phyloP scores from a whole-genome alignment of 2,888 invertebrate species.

The Aspidiotus rigidus region DNA sequence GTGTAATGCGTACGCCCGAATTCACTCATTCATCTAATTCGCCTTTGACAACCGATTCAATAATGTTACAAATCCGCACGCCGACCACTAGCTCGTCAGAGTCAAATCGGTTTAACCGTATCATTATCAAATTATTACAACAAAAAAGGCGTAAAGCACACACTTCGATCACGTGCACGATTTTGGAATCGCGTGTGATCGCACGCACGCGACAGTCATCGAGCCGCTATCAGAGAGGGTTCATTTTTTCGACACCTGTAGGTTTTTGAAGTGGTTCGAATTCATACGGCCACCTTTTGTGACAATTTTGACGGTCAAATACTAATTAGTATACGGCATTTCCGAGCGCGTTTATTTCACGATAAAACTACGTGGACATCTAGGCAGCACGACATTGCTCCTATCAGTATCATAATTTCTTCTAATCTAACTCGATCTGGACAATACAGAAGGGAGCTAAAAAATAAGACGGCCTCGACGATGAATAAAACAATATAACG shows the following conservation, averaged over 20 bases:
- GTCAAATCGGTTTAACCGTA: slow-evolving; percentile 1
- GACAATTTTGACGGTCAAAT: neutral
- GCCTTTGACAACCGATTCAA: no score
- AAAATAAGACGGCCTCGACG: neutral
- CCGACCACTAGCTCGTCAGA: no score
- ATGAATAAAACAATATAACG: no score
- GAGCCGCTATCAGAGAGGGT: neutral
- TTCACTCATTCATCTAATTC: no score
- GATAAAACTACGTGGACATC: neutral
- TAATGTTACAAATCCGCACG: no score
- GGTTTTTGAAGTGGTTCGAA: neutral
- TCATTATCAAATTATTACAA: slow-evolving; percentile 8
- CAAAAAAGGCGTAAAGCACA: slow-evolving; percentile 1
- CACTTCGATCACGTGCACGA: slow-evolving; percentile 7
- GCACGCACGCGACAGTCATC: neutral
- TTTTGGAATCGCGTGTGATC: neutral
- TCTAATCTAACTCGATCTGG: neutral
- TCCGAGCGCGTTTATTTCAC: neutral
- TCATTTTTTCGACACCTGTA: slow-evolving; percentile 6
- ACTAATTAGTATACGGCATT: neutral
- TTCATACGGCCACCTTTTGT: neutral
- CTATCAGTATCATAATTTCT: neutral
- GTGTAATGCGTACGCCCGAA: no score
- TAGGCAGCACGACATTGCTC: no score
- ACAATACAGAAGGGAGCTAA: neutral